Conservation (phyloP, 2,113 vertebrate genomes). For the Lonchura striata region DNA sequence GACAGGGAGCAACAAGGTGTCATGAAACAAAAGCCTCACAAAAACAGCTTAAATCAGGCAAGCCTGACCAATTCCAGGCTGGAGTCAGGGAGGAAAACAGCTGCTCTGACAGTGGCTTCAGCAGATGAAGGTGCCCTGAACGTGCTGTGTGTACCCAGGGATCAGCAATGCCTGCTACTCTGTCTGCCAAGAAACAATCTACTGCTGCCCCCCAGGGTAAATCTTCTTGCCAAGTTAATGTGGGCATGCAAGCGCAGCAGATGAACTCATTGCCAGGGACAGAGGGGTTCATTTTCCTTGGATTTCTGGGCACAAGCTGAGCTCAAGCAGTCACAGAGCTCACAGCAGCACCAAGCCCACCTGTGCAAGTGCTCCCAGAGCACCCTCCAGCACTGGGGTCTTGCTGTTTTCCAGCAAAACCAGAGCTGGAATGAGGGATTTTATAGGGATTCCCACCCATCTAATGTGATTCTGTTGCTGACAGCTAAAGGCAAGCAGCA, state of each 20-base stretch:
- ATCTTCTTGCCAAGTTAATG: background rate
- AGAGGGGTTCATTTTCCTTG: background rate
- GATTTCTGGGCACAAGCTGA: background rate
- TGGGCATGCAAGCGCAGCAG: background rate
- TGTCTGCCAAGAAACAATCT: accelerated
- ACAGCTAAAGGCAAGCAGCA: background rate
- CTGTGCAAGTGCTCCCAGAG: background rate
- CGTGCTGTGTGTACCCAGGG: accelerated
- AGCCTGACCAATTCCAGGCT: background rate
- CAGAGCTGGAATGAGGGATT: background rate
- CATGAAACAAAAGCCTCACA: background rate
- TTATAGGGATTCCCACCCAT: background rate
- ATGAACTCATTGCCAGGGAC: background rate
- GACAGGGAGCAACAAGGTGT: background rate
- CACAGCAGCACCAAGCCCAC: background rate
- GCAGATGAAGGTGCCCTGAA: background rate
- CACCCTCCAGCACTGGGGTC: too few relatives aligned
- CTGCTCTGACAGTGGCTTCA: background rate
- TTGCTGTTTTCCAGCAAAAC: background rate
- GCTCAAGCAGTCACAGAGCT: accelerated
- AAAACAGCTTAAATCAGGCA: background rate
- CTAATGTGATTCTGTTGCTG: background rate
- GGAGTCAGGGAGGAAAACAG: background rate
- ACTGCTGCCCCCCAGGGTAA: background rate
- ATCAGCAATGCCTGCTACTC: accelerated